phyloP scores from a whole-genome alignment of 2,797 vertebrate genomes.

The Enteromius anoplus region DNA sequence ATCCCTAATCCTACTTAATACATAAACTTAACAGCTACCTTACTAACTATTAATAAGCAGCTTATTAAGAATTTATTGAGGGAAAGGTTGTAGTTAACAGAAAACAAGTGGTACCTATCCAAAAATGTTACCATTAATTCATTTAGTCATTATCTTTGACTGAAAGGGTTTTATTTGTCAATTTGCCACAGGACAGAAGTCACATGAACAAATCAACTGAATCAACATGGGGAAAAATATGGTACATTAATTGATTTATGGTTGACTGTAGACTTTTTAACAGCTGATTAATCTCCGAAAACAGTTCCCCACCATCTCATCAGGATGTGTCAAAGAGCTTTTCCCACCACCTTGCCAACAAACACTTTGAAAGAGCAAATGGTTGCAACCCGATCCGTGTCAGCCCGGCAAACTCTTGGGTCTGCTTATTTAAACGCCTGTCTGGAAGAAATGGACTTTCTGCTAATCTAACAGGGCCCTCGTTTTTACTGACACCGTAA shows the following conservation, averaged over 20 bases:
- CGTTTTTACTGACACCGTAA: constrained; percentile 4
- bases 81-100: too few species aligned
- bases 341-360: constrained; percentile 40
- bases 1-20: too few species aligned
- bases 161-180: neutral
- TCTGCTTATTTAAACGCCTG: constrained; percentile 32
- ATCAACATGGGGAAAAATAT: neutral
- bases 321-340: constrained; percentile 7
- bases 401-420: constrained; percentile 1
- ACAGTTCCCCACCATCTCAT: constrained; percentile 1
- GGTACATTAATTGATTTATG: neutral
- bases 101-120: too few species aligned
- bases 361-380: constrained; percentile 40
- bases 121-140: neutral
- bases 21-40: too few species aligned
- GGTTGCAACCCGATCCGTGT: constrained; percentile 31
- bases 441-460: constrained; percentile 20
- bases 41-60: too few species aligned
- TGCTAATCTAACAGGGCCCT: constrained; percentile 9
- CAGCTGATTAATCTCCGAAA: constrained; percentile 9
- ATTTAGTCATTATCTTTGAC: neutral
- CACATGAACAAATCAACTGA: neutral
- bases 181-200: neutral
- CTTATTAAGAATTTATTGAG: too few species aligned
- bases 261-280: neutral